These are phyloP conservation scores for Trissolcus japonicus DNA, from an alignment of 2,888 invertebrate genomes.

Conservation along the genomic window DNA sequence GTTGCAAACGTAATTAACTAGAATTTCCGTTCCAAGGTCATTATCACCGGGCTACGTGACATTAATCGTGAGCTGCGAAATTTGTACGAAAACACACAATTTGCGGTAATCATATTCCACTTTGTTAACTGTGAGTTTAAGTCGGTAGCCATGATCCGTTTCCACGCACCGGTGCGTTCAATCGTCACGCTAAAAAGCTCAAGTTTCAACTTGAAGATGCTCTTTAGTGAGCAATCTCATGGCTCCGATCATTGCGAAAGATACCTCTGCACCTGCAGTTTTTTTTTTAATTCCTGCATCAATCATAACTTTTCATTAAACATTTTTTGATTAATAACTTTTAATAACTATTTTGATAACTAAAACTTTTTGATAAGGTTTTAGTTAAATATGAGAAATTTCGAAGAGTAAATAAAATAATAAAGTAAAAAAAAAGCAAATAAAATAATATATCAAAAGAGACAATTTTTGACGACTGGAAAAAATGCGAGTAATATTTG, in stretches of 20 bases:
- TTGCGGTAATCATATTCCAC: slow-evolving; percentile 55
- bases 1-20: slow-evolving; percentile 30
- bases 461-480: too few species aligned
- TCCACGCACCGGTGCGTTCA: slow-evolving; percentile 71
- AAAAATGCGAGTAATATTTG: too few species aligned
- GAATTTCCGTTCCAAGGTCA: slow-evolving; percentile 39
- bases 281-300: slow-evolving; percentile 17
- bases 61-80: slow-evolving; percentile 18
- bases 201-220: slow-evolving; percentile 50
- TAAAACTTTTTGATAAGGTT: too few species aligned
- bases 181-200: slow-evolving; percentile 52
- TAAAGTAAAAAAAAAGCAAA: too few species aligned
- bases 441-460: too few species aligned
- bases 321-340: too few species aligned
- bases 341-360: too few species aligned
- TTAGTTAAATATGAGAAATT: too few species aligned
- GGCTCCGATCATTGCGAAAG: slow-evolving; percentile 53
- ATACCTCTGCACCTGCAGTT: slow-evolving; percentile 52
- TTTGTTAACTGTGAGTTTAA: slow-evolving; percentile 52
- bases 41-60: slow-evolving; percentile 23
- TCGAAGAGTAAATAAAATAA: too few species aligned
- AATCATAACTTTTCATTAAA: not conserved
- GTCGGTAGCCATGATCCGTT: slow-evolving; percentile 74
- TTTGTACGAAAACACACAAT: slow-evolving; percentile 45
- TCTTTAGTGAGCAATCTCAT: slow-evolving; percentile 52